Base-by-base conservation (phyloP, 92 coral and sea anemone species). In the Porites lobata region DNA sequence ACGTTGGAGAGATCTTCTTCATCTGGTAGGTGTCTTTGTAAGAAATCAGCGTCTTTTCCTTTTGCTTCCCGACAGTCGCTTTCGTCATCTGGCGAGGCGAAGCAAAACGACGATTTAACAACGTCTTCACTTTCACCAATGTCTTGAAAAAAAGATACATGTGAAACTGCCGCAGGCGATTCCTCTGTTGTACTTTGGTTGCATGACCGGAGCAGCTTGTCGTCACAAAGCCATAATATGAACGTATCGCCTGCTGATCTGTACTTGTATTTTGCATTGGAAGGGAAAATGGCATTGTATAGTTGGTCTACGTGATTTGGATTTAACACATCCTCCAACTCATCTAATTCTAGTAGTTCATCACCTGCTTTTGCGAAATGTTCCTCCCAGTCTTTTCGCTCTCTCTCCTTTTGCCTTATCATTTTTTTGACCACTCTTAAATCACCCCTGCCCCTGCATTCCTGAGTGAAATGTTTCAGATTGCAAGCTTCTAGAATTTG, bases 21-120 rank as follows among this genome's bases (percentile, higher is more conserved):
- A n/a, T 80, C 85, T 38, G 76, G 84, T 68, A 82, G 53, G 53
- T 59, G 50, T 77, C 92, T 84, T 68, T 83, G 85, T 9, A 78
- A 51, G 9, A 77, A 72, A 38, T 84, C 81, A 43, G 84, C 89
- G 9, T 89, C 92, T 4, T 59, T 38, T 50, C 72, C 92, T 21
- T 75, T 43, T 18, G 8, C 9, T 3, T 0, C 20, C 20, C 11
- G 61, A 20, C 24, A 1, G 12, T 1, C 0, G 18, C 29, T 1
- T 9, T 3, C 24, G 17, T 65, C 26, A 76, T 79, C 72, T 13
- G 0, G 38, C 7, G 20, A 7, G 24, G 74, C 4, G 0, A 4
- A 8, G 1, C 2, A 6, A 47, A 24, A 80, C 19, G 70, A 1
- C 9, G 63, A 21, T 2, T 66, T 43, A 47, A 50, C 50, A 52